Conservation (phyloP, 2,888 invertebrate species). For the Acleris literana region DNA sequence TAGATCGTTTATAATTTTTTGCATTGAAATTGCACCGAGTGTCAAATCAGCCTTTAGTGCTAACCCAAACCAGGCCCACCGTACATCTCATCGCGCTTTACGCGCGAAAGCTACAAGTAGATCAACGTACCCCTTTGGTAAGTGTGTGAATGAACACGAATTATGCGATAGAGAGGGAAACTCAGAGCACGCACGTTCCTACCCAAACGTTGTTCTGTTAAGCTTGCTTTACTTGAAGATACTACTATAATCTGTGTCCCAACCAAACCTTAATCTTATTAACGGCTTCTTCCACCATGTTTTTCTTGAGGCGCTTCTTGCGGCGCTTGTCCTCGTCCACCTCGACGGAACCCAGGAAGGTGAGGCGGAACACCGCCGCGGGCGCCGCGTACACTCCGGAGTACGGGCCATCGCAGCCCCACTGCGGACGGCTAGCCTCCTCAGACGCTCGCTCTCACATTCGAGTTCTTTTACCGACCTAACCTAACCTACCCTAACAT, state of each 20-base stretch:
- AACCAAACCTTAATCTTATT: slow-evolving; percentile 89
- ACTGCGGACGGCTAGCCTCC: slow-evolving; percentile 76
- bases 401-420: slow-evolving; percentile 77
- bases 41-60: too few species aligned
- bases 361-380: slow-evolving; percentile 91
- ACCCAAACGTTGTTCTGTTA: neutral
- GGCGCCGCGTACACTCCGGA: slow-evolving; percentile 83
- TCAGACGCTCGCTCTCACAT: slow-evolving; percentile 49
- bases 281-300: slow-evolving; percentile 94
- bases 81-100: too few species aligned
- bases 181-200: too few species aligned
- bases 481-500: neutral
- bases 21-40: too few species aligned
- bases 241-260: slow-evolving; percentile 4
- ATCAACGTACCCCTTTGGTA: too few species aligned
- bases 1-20: too few species aligned
- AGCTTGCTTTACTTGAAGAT: neutral
- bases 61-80: too few species aligned
- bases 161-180: too few species aligned
- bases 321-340: slow-evolving; percentile 91
- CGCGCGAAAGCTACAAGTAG: too few species aligned
- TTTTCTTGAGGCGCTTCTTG: slow-evolving; percentile 92
- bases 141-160: too few species aligned
- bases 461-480: neutral
- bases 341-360: slow-evolving; percentile 93